Evolutionary conservation across 2,113 vertebrate species (phyloP).

Genomic region (Phalacrocorax brasilianus): DNA sequence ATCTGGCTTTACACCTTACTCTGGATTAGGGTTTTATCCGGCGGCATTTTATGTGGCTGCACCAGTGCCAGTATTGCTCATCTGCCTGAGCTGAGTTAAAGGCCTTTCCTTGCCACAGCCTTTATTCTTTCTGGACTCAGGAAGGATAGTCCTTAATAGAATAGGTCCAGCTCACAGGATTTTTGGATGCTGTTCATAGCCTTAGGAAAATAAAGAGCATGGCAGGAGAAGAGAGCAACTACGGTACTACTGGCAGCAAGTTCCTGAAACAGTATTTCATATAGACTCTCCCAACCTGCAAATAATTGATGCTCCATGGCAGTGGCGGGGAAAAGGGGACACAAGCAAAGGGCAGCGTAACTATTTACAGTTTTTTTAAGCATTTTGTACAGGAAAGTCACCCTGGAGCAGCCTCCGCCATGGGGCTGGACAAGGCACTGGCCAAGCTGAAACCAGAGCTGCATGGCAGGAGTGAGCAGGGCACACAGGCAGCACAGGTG

Average conservation of each 20-base stretch:
- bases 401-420: neutral
- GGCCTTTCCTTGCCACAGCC: neutral
- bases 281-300: neutral
- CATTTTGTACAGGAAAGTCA: neutral
- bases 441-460: neutral
- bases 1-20: neutral
- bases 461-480: neutral
- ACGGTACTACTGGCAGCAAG: accelerated
- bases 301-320: neutral
- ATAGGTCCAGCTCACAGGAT: neutral
- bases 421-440: neutral
- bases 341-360: neutral
- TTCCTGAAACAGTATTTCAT: neutral
- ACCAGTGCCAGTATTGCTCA: neutral
- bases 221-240: neutral
- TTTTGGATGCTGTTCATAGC: neutral
- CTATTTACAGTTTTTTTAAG: neutral
- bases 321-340: neutral
- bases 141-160: neutral
- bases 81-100: neutral
- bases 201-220: neutral
- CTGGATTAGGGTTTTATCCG: neutral
- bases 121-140: neutral
- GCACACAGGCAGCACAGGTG: neutral
- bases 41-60: neutral